phyloP scores from a whole-genome alignment of 1,140 invertebrate species.

The Acromyrmex heyeri region DNA sequence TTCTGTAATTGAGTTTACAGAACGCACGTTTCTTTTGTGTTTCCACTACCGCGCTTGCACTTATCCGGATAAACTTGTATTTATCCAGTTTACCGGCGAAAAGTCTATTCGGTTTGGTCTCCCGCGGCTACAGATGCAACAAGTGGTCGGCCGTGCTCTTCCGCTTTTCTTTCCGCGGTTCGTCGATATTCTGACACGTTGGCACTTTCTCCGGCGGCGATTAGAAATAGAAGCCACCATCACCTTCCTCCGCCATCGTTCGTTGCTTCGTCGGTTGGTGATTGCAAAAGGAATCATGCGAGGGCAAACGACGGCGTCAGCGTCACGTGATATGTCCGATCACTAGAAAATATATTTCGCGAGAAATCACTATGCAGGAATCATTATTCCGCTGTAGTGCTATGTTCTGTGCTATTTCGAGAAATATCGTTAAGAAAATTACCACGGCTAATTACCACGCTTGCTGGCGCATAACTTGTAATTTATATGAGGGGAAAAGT shows the following conservation, averaged over 20 bases:
- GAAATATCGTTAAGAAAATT: slow-evolving; percentile 43
- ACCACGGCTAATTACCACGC: slow-evolving; percentile 24
- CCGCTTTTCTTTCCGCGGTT: slow-evolving; percentile 59
- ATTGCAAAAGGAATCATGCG: slow-evolving; percentile 12
- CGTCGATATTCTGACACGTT: slow-evolving; percentile 51
- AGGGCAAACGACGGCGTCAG: slow-evolving; percentile 3
- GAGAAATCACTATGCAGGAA: neutral
- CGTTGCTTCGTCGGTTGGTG: neutral
- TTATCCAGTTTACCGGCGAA: slow-evolving; percentile 19
- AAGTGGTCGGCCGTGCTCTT: slow-evolving; percentile 55
- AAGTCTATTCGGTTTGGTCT: slow-evolving; percentile 3
- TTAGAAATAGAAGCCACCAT: slow-evolving; percentile 40
- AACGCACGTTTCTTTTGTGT: neutral
- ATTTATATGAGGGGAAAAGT: slow-evolving; percentile 40
- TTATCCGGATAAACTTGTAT: slow-evolving; percentile 18
- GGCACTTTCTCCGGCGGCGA: slow-evolving; percentile 50
- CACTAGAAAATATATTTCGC: slow-evolving; percentile 11
- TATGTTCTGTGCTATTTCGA: slow-evolving; percentile 17
- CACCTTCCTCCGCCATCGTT: neutral
- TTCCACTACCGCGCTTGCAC: neutral
- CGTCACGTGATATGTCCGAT: neutral
- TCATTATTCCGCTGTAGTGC: neutral
- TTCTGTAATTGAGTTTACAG: neutral
- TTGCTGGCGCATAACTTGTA: slow-evolving; percentile 19
- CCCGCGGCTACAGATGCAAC: slow-evolving; percentile 42